Evolutionary conservation across 2,888 invertebrate species (phyloP), one percentile per base, ranked within the genome.

Genomic region (Lepidocyrtoides sp.): DNA sequence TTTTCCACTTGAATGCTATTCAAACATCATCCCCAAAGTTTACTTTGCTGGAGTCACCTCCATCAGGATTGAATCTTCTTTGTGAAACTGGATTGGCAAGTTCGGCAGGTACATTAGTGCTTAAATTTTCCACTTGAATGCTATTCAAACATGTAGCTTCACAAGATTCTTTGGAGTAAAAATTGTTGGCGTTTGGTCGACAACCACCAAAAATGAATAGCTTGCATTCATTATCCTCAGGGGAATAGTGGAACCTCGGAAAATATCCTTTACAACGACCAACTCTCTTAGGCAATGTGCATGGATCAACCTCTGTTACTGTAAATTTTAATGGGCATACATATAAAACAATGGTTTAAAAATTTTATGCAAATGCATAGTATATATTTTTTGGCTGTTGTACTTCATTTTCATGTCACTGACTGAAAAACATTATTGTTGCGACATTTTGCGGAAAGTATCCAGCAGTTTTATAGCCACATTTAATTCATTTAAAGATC

Each of bases 161-260:
- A 54, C 92, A 93, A 29, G 92, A 89, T 20, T 93, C 91, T 60
- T 77, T 85, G 5, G 92, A 69, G 63, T 91, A 92, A 82, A 95
- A 95, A 51, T 94, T 94, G 89, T 95, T 95, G 4, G 81, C 92
- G 54, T 94, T 95, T 20, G 94, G 94, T 17, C 89, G 84, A 84
- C 95, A 95, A 4, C 95, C 95, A 0, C 95, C 94, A 69, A 94
- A 95, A 32, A 93, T 91, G 89, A 95, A 95, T 14, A 60, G 32
- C 90, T 94, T 93, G 91, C 95, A 95, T 12, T 91, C 75, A 10
- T 94, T 93, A 10, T 94, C 92, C 69, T 93, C 91, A 0, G 93
- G 85, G 82, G 95, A 94, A 92, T 93, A 95, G 93, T 87, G 94
- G 89, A 88, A 95, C 7, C 93, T 82, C 0, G 92, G 92, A n/a